phyloP scores from a whole-genome alignment of 1,140 invertebrate species.

The Habropoda laboriosa region DNA sequence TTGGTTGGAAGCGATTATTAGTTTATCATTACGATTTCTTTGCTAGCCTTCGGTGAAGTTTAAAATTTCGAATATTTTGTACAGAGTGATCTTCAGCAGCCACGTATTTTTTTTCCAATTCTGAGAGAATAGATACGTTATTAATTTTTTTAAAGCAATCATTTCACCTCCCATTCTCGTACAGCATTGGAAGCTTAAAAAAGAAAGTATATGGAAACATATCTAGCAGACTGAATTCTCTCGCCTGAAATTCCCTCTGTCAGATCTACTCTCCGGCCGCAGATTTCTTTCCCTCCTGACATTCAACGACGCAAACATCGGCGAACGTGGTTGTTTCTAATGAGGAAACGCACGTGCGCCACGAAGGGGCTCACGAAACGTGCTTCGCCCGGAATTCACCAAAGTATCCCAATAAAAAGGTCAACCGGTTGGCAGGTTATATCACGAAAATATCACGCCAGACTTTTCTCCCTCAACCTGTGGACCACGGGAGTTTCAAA shows the following conservation, averaged over 20 bases:
- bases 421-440: constrained; percentile 13
- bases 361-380: constrained; percentile 5
- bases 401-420: constrained; percentile 45
- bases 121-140: no score
- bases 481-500: constrained; percentile 24
- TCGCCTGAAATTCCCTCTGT: not conserved
- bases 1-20: no score
- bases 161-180: not conserved
- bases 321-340: not conserved
- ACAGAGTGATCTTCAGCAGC: no score
- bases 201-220: not conserved
- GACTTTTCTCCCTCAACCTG: constrained; percentile 9
- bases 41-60: no score
- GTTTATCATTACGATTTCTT: no score
- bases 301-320: not conserved
- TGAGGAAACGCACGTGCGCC: constrained; percentile 30
- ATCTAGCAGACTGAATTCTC: not conserved
- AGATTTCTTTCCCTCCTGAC: not conserved
- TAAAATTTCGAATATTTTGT: no score
- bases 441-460: constrained; percentile 39
- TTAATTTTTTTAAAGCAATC: not conserved
- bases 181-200: not conserved
- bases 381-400: constrained; percentile 5
- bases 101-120: no score
- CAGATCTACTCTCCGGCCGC: no score